These are phyloP conservation scores for Tenualosa ilisha DNA, from an alignment of 2,797 vertebrate genomes.

Conservation along the genomic window DNA sequence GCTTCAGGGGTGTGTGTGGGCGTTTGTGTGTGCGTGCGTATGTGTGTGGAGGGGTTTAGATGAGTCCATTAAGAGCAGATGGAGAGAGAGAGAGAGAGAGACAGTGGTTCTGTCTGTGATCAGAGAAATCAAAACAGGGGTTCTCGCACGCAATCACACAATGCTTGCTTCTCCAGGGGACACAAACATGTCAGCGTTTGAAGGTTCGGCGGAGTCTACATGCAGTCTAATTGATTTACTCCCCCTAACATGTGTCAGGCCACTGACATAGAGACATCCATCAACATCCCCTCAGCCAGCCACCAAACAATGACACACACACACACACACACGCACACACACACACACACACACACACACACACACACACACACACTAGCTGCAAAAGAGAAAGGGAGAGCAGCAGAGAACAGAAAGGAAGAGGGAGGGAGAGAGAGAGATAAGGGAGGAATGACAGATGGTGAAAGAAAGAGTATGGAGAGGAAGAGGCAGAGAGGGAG, in stretches of 20 bases:
- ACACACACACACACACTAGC: slow-evolving; percentile 35
- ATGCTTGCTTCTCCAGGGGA: slow-evolving; percentile 7
- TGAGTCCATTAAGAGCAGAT: not conserved
- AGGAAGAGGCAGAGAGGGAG: slow-evolving; percentile 9
- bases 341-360: slow-evolving; percentile 32
- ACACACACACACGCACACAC: slow-evolving; percentile 28
- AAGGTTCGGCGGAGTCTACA: slow-evolving; percentile 41
- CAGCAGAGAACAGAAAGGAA: not conserved
- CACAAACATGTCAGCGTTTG: slow-evolving; percentile 37
- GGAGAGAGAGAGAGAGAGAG: not conserved
- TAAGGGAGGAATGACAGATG: not conserved
- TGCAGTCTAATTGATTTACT: slow-evolving; percentile 69
- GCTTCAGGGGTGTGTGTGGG: too few relatives aligned
- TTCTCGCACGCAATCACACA: not conserved
- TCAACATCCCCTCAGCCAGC: slow-evolving; percentile 26
- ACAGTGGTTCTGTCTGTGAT: slow-evolving; percentile 8
- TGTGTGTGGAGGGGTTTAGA: not conserved
- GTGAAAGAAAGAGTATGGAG: not conserved
- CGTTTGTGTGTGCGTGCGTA: too few relatives aligned
- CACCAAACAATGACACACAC: not conserved
- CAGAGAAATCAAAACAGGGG: not conserved
- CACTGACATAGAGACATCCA: slow-evolving; percentile 41
- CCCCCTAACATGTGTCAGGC: slow-evolving; percentile 60
- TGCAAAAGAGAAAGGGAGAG: not conserved
- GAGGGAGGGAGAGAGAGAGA: not conserved